phyloP scores from a whole-genome alignment of 2,113 vertebrate species.

The Kryptolebias marmoratus region DNA sequence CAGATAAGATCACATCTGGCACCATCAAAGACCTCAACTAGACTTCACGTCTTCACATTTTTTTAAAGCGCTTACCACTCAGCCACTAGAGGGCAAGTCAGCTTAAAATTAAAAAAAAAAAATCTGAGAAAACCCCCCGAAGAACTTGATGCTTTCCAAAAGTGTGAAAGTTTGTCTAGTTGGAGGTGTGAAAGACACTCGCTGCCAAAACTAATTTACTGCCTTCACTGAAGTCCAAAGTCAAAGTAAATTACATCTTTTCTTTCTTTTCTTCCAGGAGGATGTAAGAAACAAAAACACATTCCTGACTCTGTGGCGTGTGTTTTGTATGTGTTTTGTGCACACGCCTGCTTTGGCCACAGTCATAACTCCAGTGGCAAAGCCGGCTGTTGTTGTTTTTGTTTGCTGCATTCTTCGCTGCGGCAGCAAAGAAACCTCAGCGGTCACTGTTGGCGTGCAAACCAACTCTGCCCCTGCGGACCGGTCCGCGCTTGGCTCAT shows the following conservation, averaged over 20 bases:
- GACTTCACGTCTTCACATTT: constrained; percentile 4
- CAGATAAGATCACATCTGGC: constrained; percentile 54
- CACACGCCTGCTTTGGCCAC: constrained; percentile 20
- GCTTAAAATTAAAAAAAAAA: not conserved
- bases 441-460: constrained; percentile 42
- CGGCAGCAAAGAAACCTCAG: constrained; percentile 50
- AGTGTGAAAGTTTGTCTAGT: constrained; percentile 15
- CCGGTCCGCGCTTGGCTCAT: constrained; percentile 15
- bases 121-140: not conserved
- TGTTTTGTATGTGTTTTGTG: constrained; percentile 31
- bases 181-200: constrained; percentile 22
- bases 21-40: constrained; percentile 4
- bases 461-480: constrained; percentile 44
- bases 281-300: constrained; percentile 46
- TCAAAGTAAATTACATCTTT: constrained; percentile 36
- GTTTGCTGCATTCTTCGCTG: constrained; percentile 64
- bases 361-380: constrained; percentile 48
- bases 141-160: constrained; percentile 1
- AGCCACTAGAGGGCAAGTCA: constrained; percentile 43
- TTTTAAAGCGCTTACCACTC: not conserved
- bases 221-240: constrained; percentile 29
- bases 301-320: constrained; percentile 49
- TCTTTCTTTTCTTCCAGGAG: constrained; percentile 32
- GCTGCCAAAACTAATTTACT: constrained; percentile 43
- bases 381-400: constrained; percentile 46